phyloP scores from a whole-genome alignment of 2,797 vertebrate genomes.

The Leuciscus waleckii region DNA sequence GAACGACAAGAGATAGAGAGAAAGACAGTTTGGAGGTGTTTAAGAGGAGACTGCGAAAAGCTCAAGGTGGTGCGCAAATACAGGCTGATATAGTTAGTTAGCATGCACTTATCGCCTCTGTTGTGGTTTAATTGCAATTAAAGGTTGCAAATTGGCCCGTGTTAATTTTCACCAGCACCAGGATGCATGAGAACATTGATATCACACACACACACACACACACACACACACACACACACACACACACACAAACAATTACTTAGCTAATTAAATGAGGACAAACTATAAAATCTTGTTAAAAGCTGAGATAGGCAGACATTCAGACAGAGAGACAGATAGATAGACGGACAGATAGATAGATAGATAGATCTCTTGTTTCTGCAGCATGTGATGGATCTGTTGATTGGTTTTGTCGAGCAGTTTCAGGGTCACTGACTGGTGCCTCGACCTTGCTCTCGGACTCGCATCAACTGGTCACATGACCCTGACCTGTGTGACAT shows the following conservation, averaged over 20 bases:
- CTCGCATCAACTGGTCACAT: neutral
- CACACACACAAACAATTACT: constrained; percentile 33
- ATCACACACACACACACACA: constrained; percentile 50
- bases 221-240: constrained; percentile 53
- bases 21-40: constrained; percentile 16
- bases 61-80: neutral
- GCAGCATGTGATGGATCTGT: neutral
- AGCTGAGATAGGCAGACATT: no score
- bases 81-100: constrained; percentile 1
- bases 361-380: neutral
- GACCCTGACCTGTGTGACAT: constrained; percentile 8
- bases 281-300: neutral
- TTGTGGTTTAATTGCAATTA: constrained; percentile 81
- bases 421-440: constrained; percentile 23
- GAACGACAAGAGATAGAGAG: constrained; percentile 38
- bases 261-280: neutral
- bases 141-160: constrained; percentile 71
- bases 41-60: constrained; percentile 31
- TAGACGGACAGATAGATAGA: neutral
- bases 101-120: constrained; percentile 71
- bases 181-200: constrained; percentile 64
- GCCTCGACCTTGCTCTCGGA: constrained; percentile 5
- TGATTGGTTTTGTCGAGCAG: constrained; percentile 11
- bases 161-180: constrained; percentile 70
- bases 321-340: neutral